Base-by-base conservation (phyloP, 2,797 vertebrate species). In the Siniperca obscura region DNA sequence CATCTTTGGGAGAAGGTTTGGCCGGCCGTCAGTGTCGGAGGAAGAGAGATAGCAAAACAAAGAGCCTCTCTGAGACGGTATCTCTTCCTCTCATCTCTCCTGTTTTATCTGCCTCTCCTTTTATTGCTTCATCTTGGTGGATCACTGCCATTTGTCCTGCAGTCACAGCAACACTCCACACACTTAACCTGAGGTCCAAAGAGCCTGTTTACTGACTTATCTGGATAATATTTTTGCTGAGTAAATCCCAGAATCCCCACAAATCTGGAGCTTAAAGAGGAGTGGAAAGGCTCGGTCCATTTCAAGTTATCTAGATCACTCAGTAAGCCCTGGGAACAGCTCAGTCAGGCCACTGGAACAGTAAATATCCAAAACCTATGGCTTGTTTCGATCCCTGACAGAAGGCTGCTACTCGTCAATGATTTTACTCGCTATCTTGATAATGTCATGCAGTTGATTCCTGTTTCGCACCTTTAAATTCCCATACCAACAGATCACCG, bases 101-200 rank as follows among this genome's bases (percentile, higher is more conserved):
- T 9, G 27, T 22, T 59, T 89, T 85, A 88, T 90, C 87, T 65
- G 70, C 60, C 10, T 64, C 12, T 25, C 4, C 69, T 86, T 82
- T 92, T 90, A 90, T 91, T 89, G 87, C 80, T 86, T 72, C 81
- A 36, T 80, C 30, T 16, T 1, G 48, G 78, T 27, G 59, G 55
- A 83, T 78, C 36, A 21, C 80, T 62, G 78, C 79, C 56, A 1
- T 67, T 86, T 69, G 66, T 79, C 77, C 78, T 21, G 79, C 72
- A 76, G 84, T 30, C 78, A 42, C 78, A 46, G 74, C 55, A 48
- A 42, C 66, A 36, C 73, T 62, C 60, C 42, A 61, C 71, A 60
- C 83, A 56, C 82, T 90, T 78, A 64, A 86, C 87, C 82, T 8
- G 44, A 8, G 13, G 56, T 1, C 59, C 50, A 3, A 60, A 57